phyloP scores from a whole-genome alignment of 2,888 invertebrate species.

The Linnaemya vulpina region DNA sequence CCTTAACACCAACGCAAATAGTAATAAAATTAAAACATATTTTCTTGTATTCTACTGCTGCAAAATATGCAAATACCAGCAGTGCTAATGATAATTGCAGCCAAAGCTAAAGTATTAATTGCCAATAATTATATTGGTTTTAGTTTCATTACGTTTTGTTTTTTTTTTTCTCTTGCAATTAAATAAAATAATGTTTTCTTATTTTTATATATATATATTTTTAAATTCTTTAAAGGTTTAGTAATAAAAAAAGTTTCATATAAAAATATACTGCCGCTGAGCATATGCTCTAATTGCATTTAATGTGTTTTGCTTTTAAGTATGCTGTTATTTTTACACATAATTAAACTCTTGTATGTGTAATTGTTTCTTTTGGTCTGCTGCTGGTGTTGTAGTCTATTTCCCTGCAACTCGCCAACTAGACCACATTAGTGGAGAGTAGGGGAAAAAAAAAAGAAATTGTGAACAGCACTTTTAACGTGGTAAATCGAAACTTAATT shows the following conservation, averaged over 20 bases:
- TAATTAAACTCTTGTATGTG: conserved; percentile 61
- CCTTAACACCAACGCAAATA: conserved; percentile 64
- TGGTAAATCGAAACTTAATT: conserved; percentile 71
- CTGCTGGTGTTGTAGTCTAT: not conserved
- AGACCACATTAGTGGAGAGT: conserved; percentile 43
- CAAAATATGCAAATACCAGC: conserved; percentile 65
- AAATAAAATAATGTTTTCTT: not conserved
- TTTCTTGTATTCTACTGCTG: conserved; percentile 53
- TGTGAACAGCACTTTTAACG: conserved; percentile 45
- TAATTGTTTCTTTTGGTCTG: conserved; percentile 3
- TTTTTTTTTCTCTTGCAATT: not conserved
- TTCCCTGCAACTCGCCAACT: conserved; percentile 27
- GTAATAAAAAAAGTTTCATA: not conserved
- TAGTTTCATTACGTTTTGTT: conserved; percentile 67
- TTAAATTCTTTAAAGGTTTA: not conserved
- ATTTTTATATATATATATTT: not conserved
- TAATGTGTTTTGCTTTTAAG: conserved; percentile 45
- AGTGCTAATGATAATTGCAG: conserved; percentile 66
- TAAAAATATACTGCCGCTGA: conserved; percentile 49
- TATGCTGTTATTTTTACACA: conserved; percentile 63
- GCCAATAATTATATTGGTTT: conserved; percentile 82
- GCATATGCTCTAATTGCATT: conserved; percentile 50
- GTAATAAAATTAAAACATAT: conserved; percentile 56
- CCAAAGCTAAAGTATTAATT: conserved; percentile 75
- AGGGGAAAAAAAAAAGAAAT: conserved; percentile 15